phyloP scores from a whole-genome alignment of 2,888 invertebrate species.

The Mythimna lalbum region DNA sequence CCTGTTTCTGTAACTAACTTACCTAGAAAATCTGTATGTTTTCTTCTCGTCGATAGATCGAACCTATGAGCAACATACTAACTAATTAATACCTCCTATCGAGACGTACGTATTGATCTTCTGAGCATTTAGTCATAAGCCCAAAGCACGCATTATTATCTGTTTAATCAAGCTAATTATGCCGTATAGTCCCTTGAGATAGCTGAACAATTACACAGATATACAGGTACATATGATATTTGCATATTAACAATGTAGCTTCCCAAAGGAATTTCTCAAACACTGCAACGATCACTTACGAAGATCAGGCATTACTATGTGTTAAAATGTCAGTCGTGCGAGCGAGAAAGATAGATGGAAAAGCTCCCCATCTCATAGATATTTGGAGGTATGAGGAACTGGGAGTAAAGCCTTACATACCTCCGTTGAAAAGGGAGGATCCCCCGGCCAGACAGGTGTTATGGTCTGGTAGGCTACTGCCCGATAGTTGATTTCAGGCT shows the following conservation, averaged over 20 bases:
- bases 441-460: too few species aligned
- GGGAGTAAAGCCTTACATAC: too few species aligned
- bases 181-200: slow-evolving; percentile 25
- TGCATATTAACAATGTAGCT: slow-evolving; percentile 11
- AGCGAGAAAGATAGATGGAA: too few species aligned
- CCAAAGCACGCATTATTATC: slow-evolving; percentile 18
- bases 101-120: not conserved
- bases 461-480: too few species aligned
- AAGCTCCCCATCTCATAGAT: too few species aligned
- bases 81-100: not conserved
- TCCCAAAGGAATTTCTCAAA: slow-evolving; percentile 28
- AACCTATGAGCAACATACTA: not conserved
- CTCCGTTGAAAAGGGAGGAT: too few species aligned
- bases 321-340: too few species aligned
- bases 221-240: slow-evolving; percentile 10
- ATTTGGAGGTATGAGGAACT: too few species aligned
- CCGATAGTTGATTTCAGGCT: too few species aligned
- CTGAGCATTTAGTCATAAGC: not conserved
- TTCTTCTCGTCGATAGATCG: not conserved
- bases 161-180: slow-evolving; percentile 42
- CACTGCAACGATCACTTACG: not conserved
- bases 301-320: not conserved
- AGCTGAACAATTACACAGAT: slow-evolving; percentile 9
- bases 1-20: too few species aligned
- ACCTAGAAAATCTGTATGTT: too few species aligned